phyloP scores from a whole-genome alignment of 2,113 vertebrate species.

The Dromas ardeola region DNA sequence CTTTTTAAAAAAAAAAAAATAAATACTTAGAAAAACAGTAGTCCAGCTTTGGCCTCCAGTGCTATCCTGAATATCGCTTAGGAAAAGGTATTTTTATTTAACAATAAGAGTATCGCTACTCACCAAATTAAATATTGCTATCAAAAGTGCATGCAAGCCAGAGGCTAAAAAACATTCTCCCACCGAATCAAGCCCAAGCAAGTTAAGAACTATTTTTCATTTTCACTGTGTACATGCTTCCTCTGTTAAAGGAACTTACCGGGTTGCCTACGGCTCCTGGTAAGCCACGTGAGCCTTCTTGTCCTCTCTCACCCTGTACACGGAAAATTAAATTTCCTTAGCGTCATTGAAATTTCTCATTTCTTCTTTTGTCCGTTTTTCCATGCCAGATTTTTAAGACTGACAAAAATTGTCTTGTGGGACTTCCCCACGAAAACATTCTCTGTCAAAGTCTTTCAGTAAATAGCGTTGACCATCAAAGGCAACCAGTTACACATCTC shows the following conservation, averaged over 20 bases:
- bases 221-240: neutral
- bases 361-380: neutral
- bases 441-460: neutral
- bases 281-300: neutral
- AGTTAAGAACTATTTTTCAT: neutral
- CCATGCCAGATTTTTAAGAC: neutral
- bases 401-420: neutral
- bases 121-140: neutral
- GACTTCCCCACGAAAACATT: neutral
- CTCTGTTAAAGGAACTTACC: slow-evolving; percentile 21
- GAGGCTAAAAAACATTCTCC: neutral
- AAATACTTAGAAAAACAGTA: neutral
- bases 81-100: neutral
- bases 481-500: neutral
- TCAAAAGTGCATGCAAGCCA: neutral
- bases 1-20: neutral
- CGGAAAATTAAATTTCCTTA: neutral
- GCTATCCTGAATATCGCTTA: neutral
- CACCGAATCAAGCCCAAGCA: neutral
- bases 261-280: slow-evolving; percentile 13
- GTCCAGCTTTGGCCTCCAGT: neutral
- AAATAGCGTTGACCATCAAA: neutral
- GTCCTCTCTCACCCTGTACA: slow-evolving; percentile 56
- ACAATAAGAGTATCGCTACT: neutral
- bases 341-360: neutral